Evolutionary conservation across 2,797 vertebrate genomes (phyloP), one percentile per base, ranked within the genome.

Genomic region (Acipenser transmontanus): DNA sequence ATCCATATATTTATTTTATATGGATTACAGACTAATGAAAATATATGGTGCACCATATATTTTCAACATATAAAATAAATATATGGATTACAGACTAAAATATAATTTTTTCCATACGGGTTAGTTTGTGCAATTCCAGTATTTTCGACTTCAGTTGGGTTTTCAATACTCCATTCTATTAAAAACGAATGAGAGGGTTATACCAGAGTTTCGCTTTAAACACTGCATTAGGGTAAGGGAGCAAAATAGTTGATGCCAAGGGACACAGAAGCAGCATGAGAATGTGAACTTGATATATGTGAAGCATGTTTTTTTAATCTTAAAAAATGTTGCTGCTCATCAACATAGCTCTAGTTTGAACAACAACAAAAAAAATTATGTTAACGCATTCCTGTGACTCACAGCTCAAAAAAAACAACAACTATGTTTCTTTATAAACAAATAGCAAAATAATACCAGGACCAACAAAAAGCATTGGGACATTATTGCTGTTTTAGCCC

Each of bases 391-490:
- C 11, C 54, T 57, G 54, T 57, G 54, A 13, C 14, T 57, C 6
- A 11, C n/a, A 6, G 12, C 14, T 11, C 12, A 11, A 11, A 57
- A n/a, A 6, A 52, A 52, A 52, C 2, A 57, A 57, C 14, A n/a
- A 70, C 7, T 83, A 77, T 84, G 82, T 81, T 81, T 75, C 77
- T 69, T 66, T 61, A 68, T 63, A 66, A 49, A 17, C 62, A 71
- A 73, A 74, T 80, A 77, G 60, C 72, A 84, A 82, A 82, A 71
- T 70, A 34, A 34, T 34, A 34, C 34, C 47, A 73, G 63, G 69
- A 77, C 64, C 74, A 72, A 68, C 63, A 71, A 76, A 76, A 75
- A 76, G 63, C 68, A 72, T 67, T 75, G 71, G 68, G 64, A 74
- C 34, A 34, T 34, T 34, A 34, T 34, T 34, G 34, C 34, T 34